A percentile compares a stretch with the other conserved stretches of the same genome.
Evolutionary conservation across 2,797 vertebrate species (phyloP).

Genomic region (Urosaurus nigricauda): DNA sequence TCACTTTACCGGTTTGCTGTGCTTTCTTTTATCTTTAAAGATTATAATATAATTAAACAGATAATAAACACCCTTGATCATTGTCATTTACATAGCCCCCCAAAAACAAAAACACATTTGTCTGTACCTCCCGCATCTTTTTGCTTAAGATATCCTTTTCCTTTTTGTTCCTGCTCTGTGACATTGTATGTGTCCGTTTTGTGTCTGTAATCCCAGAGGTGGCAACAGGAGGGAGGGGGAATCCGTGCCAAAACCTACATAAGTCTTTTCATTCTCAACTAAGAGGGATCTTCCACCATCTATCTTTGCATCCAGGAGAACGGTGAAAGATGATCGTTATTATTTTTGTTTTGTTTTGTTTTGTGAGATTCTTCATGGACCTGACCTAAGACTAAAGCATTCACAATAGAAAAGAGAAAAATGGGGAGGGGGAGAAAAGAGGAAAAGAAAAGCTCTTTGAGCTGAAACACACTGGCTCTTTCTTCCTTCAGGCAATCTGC

Average conservation of each 20-base stretch:
- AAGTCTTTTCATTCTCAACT: slow-evolving; percentile 53
- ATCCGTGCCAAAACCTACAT: slow-evolving; percentile 57
- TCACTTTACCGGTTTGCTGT: slow-evolving; percentile 53
- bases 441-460: slow-evolving; percentile 87
- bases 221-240: slow-evolving; percentile 41
- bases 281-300: slow-evolving; percentile 69
- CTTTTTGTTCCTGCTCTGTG: slow-evolving; percentile 18
- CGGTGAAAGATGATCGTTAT: slow-evolving; percentile 78
- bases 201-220: slow-evolving; percentile 41
- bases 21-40: slow-evolving; percentile 43
- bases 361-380: slow-evolving; percentile 73
- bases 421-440: slow-evolving; percentile 6
- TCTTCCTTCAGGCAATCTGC: slow-evolving; percentile 86
- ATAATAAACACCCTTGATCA: slow-evolving; percentile 36
- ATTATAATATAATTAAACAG: slow-evolving; percentile 18
- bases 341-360: slow-evolving; percentile 53
- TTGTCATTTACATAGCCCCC: slow-evolving; percentile 76
- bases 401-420: slow-evolving; percentile 79
- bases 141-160: neutral
- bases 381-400: slow-evolving; percentile 82
- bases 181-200: slow-evolving; percentile 52
- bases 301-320: slow-evolving; percentile 69
- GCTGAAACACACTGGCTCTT: slow-evolving; percentile 86
- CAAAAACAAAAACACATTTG: slow-evolving; percentile 43
- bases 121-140: slow-evolving; percentile 52